Evolutionary conservation across 2,888 invertebrate species (phyloP), one percentile per base, ranked within the genome.

Genomic region (Himalopsyche tibetana): DNA sequence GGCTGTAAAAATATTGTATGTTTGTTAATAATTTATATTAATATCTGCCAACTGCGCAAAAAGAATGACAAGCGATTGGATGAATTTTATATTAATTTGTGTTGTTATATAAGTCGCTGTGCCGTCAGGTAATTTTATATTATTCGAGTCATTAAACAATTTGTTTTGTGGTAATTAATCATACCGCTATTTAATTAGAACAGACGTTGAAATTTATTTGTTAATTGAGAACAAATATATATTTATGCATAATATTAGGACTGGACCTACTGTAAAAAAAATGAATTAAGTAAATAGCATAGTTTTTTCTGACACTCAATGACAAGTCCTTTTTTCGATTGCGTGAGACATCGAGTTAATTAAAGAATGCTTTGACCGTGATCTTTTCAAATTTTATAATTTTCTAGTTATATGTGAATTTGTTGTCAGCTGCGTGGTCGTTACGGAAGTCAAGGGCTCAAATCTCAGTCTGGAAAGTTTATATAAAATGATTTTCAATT

Each of bases 1-100:
- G 84, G 84, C 84, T 83, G 86, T 84, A 28, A n/a, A 86, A 86
- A 83, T 80, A 83, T 83, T 79, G 55, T 36, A 17, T 8, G 11
- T 63, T n/a, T 63, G 63, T 63, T 63, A 63, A 28, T 19, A 63
- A 9, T 63, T 63, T 63, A 63, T 63, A 19, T 63, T 63, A 19
- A 63, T 63, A 63, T 5, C 9, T n/a, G 28, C 63, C 63, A 63
- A 19, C n/a, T 63, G 63, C 63, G 63, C 63, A 63, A 19, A 63
- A 63, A 74, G 5, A 80, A 80, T 42, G 19, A 36, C n/a, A n/a
- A 80, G 9, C 40, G 36, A 40, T 38, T 79, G 36, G 2, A 38
- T 28, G 38, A 79, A 19, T 80, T 28, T 38, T 80, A 51, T 15
- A 63, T 63, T 63, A 17, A n/a, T n/a, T 56, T 56, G 17, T 56